phyloP scores from a whole-genome alignment of 2,888 invertebrate genomes.

The Lacanobia oleracea region DNA sequence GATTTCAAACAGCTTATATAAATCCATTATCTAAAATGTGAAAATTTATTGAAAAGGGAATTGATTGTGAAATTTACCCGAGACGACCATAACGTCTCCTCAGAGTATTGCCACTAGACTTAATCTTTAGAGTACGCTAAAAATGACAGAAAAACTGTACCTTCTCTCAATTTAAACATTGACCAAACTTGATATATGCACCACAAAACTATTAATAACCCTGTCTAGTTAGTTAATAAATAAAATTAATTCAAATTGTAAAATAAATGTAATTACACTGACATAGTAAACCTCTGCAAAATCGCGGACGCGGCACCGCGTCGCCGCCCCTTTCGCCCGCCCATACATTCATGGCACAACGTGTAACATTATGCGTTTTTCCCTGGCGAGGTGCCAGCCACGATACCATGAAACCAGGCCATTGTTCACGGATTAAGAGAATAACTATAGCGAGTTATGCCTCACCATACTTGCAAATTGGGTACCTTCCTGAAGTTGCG shows the following conservation, averaged over 20 bases:
- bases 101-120: background rate
- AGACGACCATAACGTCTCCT: too few relatives aligned
- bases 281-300: slow-evolving; percentile 39
- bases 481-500: too few relatives aligned
- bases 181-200: background rate
- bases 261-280: too few relatives aligned
- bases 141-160: background rate
- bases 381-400: slow-evolving; percentile 67
- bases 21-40: too few relatives aligned
- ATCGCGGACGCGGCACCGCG: slow-evolving; percentile 15
- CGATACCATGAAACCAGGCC: slow-evolving; percentile 65
- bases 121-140: too few relatives aligned
- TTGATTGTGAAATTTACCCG: background rate
- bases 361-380: slow-evolving; percentile 69
- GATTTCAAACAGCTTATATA: too few relatives aligned
- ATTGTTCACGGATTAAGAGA: slow-evolving; percentile 66
- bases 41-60: background rate
- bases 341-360: slow-evolving; percentile 51
- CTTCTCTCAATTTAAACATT: background rate
- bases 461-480: slow-evolving; percentile 42
- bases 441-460: slow-evolving; percentile 53
- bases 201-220: background rate
- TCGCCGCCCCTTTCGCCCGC: slow-evolving; percentile 35
- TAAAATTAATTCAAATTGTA: too few relatives aligned
- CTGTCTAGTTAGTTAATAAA: slow-evolving; percentile 8